Conservation (phyloP, 2,888 invertebrate genomes). For the Chymomyza fuscimana region DNA sequence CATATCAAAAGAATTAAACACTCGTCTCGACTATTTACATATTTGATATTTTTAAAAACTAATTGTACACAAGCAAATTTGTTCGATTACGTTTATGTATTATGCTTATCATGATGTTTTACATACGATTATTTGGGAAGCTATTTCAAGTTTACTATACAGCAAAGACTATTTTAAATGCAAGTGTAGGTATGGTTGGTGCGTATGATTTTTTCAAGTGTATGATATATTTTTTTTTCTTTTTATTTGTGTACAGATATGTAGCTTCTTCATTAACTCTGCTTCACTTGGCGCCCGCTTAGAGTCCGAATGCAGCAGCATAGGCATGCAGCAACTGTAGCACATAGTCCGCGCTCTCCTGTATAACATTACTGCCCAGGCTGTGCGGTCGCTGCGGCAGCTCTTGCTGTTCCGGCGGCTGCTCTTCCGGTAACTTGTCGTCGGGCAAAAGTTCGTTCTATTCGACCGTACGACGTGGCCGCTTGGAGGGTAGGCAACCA, state of each 20-base stretch:
- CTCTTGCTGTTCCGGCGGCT: conserved; percentile 38
- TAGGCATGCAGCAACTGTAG: conserved; percentile 59
- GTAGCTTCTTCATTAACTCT: conserved; percentile 20
- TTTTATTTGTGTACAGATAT: conserved; percentile 35
- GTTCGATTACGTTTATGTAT: neutral
- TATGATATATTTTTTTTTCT: neutral
- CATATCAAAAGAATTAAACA: conserved; percentile 64
- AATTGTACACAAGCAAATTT: neutral
- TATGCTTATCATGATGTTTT: neutral
- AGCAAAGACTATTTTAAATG: conserved; percentile 20
- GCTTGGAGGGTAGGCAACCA: conserved; percentile 76
- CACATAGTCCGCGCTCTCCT: conserved; percentile 62
- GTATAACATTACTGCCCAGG: conserved; percentile 58
- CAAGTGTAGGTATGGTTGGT: neutral
- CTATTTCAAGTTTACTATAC: conserved; percentile 20
- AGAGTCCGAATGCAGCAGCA: conserved; percentile 60
- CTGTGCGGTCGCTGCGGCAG: conserved; percentile 52
- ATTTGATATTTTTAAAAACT: neutral
- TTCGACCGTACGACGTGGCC: conserved; percentile 75
- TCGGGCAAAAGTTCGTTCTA: conserved; percentile 71
- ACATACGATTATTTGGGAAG: conserved; percentile 9
- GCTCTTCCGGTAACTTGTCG: conserved; percentile 41
- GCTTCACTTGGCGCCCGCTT: conserved; percentile 13
- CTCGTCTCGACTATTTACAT: conserved; percentile 49
- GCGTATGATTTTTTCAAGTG: conserved; percentile 22